phyloP scores from a whole-genome alignment of 2,888 invertebrate species.

The Rotaria magnacalcarata region DNA sequence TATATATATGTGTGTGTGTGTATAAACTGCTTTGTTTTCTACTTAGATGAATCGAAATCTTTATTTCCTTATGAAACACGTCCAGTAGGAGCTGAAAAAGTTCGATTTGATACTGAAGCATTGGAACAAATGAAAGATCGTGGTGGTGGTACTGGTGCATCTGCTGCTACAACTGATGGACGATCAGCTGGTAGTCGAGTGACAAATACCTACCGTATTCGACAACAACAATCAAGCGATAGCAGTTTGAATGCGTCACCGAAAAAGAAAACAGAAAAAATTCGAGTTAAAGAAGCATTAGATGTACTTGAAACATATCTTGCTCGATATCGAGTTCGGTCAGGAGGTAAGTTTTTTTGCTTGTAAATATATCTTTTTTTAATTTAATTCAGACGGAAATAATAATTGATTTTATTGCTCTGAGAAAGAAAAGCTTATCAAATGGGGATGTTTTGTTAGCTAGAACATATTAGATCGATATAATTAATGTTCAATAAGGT shows the following conservation, averaged over 20 bases:
- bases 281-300: slow-evolving; percentile 21
- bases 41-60: slow-evolving; percentile 3
- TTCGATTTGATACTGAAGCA: slow-evolving; percentile 27
- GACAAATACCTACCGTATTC: neutral
- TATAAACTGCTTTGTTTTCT: neutral
- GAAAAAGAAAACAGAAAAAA: slow-evolving; percentile 27
- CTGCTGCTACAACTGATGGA: neutral
- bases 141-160: neutral
- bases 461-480: no score
- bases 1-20: no score
- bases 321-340: slow-evolving; percentile 11
- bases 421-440: no score
- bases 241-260: slow-evolving; percentile 14
- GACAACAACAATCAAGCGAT: slow-evolving; percentile 7
- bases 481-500: no score
- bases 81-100: slow-evolving; percentile 1
- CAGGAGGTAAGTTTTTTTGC: neutral
- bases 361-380: no score
- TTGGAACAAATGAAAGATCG: slow-evolving; percentile 33
- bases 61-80: neutral
- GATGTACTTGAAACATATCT: slow-evolving; percentile 12
- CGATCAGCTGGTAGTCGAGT: neutral
- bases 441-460: no score
- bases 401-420: no score
- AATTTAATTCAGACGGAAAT: no score